These are phyloP conservation scores for Pterostichus madidus DNA, from an alignment of 2,888 invertebrate species.

Conservation along the genomic window DNA sequence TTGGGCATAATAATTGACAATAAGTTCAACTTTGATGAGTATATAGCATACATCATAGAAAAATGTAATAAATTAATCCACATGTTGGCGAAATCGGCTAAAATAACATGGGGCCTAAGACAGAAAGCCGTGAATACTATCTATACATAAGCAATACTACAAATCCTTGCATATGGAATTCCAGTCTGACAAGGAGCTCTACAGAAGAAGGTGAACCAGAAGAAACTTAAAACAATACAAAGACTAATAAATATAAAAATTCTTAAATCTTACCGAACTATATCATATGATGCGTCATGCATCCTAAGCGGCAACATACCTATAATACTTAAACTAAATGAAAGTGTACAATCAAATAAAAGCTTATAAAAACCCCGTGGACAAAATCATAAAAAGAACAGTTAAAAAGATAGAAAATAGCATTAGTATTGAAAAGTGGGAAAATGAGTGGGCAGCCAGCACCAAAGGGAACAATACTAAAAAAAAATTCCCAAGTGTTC, in stretches of 20 bases:
- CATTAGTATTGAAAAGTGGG: not conserved
- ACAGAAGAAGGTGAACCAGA: not conserved
- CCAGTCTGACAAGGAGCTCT: not conserved
- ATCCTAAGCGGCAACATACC: conserved; percentile 17
- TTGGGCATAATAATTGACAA: conserved; percentile 19
- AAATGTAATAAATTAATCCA: conserved; percentile 2
- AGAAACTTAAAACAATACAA: not conserved
- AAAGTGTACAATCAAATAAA: not conserved
- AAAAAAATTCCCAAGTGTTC: not conserved
- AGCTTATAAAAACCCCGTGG: too few species aligned
- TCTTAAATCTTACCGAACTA: not conserved
- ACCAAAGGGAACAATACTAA: conserved; percentile 6
- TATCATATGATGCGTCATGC: not conserved
- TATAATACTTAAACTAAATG: not conserved
- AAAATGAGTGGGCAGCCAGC: too few species aligned
- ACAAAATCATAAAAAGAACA: too few species aligned
- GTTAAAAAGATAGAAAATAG: not conserved
- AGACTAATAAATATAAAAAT: conserved; percentile 36
- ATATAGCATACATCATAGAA: not conserved
- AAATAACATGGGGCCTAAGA: conserved; percentile 1
- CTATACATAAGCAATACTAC: not conserved
- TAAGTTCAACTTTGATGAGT: conserved; percentile 1
- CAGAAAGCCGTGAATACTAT: not conserved
- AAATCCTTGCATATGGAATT: not conserved
- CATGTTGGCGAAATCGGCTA: not conserved